These are phyloP conservation scores for Lucinisca nassula DNA, from an alignment of 2,888 invertebrate species.

Conservation along the genomic window DNA sequence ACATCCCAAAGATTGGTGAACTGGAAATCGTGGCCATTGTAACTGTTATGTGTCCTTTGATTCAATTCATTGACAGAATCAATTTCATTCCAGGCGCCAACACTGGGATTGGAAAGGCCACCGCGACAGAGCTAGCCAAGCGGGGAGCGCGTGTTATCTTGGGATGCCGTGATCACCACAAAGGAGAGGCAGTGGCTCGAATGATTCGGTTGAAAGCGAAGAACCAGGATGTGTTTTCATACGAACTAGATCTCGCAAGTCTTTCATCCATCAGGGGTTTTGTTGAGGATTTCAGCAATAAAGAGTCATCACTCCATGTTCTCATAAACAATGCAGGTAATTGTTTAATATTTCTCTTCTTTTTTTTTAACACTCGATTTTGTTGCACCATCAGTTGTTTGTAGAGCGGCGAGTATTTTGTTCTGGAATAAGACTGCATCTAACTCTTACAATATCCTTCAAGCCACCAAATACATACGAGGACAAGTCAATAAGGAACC, in stretches of 20 bases:
- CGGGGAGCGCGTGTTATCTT: slow-evolving; percentile 86
- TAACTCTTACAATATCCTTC: too few relatives aligned
- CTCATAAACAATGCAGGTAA: slow-evolving; percentile 88
- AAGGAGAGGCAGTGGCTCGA: slow-evolving; percentile 86
- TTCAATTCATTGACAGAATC: too few relatives aligned
- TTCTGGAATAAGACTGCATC: too few relatives aligned
- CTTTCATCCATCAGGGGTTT: slow-evolving; percentile 85
- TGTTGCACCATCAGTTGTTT: too few relatives aligned
- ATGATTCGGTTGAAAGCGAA: slow-evolving; percentile 84
- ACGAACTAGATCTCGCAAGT: slow-evolving; percentile 85
- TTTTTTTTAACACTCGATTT: too few relatives aligned
- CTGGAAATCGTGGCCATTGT: too few relatives aligned
- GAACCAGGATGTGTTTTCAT: slow-evolving; percentile 84
- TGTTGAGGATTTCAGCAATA: slow-evolving; percentile 81
- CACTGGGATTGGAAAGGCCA: slow-evolving; percentile 94
- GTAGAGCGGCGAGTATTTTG: too few relatives aligned
- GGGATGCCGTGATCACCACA: slow-evolving; percentile 84
- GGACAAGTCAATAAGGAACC: too few relatives aligned
- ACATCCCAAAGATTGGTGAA: too few relatives aligned
- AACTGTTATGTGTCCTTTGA: too few relatives aligned
- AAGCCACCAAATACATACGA: too few relatives aligned
- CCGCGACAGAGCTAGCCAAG: slow-evolving; percentile 92
- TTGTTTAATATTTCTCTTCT: too few relatives aligned
- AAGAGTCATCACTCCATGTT: slow-evolving; percentile 84
- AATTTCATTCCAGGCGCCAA: slow-evolving; percentile 93